Base-by-base conservation (phyloP, 2,797 vertebrate species). In the Salarias fasciatus region DNA sequence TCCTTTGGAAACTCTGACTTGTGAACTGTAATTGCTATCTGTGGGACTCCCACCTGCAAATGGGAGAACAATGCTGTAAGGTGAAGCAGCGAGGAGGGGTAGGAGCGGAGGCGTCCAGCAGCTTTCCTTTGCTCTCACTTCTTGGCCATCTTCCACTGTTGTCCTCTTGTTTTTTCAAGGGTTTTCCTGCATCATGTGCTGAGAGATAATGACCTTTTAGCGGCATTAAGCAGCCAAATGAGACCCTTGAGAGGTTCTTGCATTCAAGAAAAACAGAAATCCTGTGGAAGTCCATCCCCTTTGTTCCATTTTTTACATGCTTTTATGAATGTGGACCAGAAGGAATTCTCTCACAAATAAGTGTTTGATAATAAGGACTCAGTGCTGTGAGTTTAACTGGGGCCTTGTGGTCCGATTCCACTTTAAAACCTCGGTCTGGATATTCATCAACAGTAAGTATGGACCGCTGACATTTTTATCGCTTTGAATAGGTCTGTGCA, bases 131-230 rank as follows among this genome's bases (percentile, higher is more conserved):
- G 70, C 73, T 54, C 67, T 57, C 45, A 31, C 49, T 53, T 55
- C 81, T 89, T 92, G 91, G 91, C 90, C 49, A 1, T 50, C 45
- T 52, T 89, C 90, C 91, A 91, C 87, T 86, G 80, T 92, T 92
- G 90, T 91, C 79, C 54, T 67, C 86, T 77, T 86, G 83, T 81
- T 77, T 85, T 83, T 69, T 69, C 31, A 82, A 74, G 77, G 69
- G 64, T 79, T 83, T 90, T 82, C 83, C 89, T 74, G 67, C 77
- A 61, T 75, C 56, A 53, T 63, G 31, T n/a, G 55, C 10, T 50
- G 52, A 38, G 53, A 89, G 86, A 86, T 82, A 89, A 88, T 76
- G 80, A 77, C 79, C 77, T 77, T 66, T 75, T 68, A 73, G 75
- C 52, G 14, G 49, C 50, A 1, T 54, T 53, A 62, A 60, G 15